Percentiles rank a stretch among this genome's conserved stretches.
Evolutionary conservation across 2,113 vertebrate species (phyloP).

Genomic region (Caretta caretta): DNA sequence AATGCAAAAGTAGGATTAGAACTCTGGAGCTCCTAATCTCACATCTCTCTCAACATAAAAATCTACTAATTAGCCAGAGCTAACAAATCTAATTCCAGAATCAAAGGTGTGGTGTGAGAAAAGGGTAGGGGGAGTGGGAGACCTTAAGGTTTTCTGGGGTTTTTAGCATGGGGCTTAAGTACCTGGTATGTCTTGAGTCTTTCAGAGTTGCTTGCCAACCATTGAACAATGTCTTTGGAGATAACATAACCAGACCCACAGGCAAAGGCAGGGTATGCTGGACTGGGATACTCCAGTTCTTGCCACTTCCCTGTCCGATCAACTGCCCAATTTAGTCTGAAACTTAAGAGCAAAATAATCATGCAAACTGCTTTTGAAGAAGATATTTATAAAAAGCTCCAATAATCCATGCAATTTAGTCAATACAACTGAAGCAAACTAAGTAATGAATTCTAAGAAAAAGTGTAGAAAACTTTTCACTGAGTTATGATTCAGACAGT

Average conservation of each 20-base stretch:
- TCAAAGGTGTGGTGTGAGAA: not conserved
- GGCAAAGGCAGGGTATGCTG: constrained; percentile 95
- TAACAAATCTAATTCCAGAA: not conserved
- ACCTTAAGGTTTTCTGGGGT: not conserved
- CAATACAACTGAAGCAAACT: not conserved
- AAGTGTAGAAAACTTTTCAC: not conserved
- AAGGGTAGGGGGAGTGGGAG: not conserved
- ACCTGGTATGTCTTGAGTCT: constrained; percentile 96
- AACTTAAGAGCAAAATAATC: constrained; percentile 81
- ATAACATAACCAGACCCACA: constrained; percentile 96
- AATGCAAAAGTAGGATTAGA: not conserved
- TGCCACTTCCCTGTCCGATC: constrained; percentile 98
- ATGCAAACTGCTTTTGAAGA: not conserved
- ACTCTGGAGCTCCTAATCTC: not conserved
- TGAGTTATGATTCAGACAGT: not conserved
- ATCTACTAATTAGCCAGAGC: fast-evolving
- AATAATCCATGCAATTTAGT: not conserved
- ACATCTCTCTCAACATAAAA: not conserved
- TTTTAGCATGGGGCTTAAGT: not conserved
- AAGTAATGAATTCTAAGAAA: not conserved
- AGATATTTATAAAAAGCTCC: not conserved
- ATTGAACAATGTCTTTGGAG: constrained; percentile 92
- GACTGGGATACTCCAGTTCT: constrained; percentile 95
- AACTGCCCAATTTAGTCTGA: constrained; percentile 97
- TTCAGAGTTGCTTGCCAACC: constrained; percentile 91